Evolutionary conservation across 2,888 invertebrate species (phyloP), one percentile per base, ranked within the genome.

Genomic region (Harpalus rufipes): DNA sequence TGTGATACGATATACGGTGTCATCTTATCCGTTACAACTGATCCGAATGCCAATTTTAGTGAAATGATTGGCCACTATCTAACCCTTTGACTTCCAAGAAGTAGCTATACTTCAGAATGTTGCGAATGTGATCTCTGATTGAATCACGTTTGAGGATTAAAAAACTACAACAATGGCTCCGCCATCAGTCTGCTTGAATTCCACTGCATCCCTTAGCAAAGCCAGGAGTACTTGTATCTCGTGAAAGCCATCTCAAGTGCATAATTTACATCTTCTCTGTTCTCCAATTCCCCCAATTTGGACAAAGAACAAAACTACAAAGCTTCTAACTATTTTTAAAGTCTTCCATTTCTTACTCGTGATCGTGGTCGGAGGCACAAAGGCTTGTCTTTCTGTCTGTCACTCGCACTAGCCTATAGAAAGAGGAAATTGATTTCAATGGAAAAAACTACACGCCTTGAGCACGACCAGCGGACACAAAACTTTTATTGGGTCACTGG

Each of bases 361-460:
- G 39, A 39, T 63, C 63, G 63, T 25, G 63, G 63, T 39, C 32
- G 7, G 4, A 32, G 32, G 6, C 14, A 68, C 68, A 68, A 68
- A 68, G 68, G 68, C 68, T 68, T 68, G 68, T 68, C 68, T 68
- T 18, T 63, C 32, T 32, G 68, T 68, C 68, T 68, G 68, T 68
- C 68, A 68, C 68, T 32, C 68, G 68, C 68, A 68, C 39, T 32
- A 39, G 68, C 25, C 68, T 68, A 68, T 39, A 68, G 68, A 68
- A 68, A 68, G 68, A 68, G 68, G 68, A 68, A 68, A 68, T 68
- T 68, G 68, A 68, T 68, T 68, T 68, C 68, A 68, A 68, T 68
- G 39, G 39, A 68, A 68, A 68, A 68, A 68, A 68, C 68, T 68
- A 68, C 32, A 68, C 68, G 68, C 68, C 68, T 63, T 21, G 12